These are phyloP conservation scores for Equus quagga DNA, from an alignment of 2,113 vertebrate genomes.

Conservation along the genomic window DNA sequence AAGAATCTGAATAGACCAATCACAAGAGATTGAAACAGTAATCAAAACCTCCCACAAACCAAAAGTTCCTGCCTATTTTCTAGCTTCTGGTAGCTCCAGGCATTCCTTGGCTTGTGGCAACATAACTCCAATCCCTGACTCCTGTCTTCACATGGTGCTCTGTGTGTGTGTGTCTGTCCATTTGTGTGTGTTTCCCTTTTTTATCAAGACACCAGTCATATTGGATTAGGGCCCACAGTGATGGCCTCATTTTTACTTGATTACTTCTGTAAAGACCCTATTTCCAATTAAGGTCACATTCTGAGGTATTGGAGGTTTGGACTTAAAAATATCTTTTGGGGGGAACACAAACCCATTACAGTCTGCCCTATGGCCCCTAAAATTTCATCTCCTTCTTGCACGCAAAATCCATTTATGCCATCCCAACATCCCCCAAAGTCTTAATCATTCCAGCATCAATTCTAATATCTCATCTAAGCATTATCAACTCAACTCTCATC, in stretches of 20 bases:
- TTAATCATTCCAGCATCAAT: neutral
- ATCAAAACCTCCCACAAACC: too few relatives aligned
- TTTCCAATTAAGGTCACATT: neutral
- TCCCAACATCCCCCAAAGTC: neutral
- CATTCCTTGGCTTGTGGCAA: neutral
- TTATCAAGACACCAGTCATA: neutral
- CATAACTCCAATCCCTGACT: neutral
- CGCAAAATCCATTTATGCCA: neutral
- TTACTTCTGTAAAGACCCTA: neutral
- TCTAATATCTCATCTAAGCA: neutral
- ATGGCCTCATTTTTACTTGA: conserved; percentile 4
- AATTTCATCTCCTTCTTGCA: neutral
- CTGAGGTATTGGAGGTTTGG: neutral
- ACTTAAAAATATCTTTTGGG: neutral
- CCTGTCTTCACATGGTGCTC: neutral
- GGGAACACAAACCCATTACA: neutral
- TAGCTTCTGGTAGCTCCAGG: neutral
- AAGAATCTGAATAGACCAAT: too few relatives aligned
- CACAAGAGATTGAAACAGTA: too few relatives aligned
- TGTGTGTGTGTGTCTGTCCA: neutral
- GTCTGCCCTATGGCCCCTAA: neutral
- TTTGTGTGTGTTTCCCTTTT: neutral
- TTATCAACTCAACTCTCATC: neutral
- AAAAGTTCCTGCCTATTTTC: neutral
- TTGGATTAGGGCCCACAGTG: neutral